Evolutionary conservation across 2,888 invertebrate genomes (phyloP).

Genomic region (Tetramorium bicarinatum): DNA sequence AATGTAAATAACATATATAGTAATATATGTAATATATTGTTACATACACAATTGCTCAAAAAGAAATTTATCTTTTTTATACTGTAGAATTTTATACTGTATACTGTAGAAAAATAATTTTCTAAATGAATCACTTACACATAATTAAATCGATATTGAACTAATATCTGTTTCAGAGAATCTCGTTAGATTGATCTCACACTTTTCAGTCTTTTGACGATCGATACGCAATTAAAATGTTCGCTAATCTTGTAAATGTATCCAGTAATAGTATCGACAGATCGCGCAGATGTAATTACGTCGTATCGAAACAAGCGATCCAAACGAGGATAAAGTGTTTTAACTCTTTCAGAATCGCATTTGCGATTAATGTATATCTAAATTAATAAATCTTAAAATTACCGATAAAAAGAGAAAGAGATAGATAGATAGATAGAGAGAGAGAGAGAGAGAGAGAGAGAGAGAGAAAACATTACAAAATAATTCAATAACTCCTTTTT

Average conservation of each 20-base stretch:
- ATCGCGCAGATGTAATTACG: constrained; percentile 11
- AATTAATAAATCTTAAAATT: constrained; percentile 5
- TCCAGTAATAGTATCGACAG: constrained; percentile 53
- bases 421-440: too few species aligned
- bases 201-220: constrained; percentile 35
- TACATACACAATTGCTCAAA: neutral
- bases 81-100: too few species aligned
- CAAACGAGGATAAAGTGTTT: constrained; percentile 4
- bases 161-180: neutral
- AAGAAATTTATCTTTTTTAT: neutral
- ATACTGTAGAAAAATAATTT: neutral
- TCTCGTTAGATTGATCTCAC: neutral
- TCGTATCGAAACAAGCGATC: constrained; percentile 7
- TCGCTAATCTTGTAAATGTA: constrained; percentile 62
- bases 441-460: too few species aligned
- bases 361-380: neutral
- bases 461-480: neutral
- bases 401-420: too few species aligned
- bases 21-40: neutral
- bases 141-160: neutral
- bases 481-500: neutral
- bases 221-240: constrained; percentile 70
- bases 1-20: too few species aligned
- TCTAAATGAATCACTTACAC: neutral
- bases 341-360: neutral